Base-by-base conservation (phyloP, 2,888 invertebrate genomes). In the Pristionchus arcanus region DNA sequence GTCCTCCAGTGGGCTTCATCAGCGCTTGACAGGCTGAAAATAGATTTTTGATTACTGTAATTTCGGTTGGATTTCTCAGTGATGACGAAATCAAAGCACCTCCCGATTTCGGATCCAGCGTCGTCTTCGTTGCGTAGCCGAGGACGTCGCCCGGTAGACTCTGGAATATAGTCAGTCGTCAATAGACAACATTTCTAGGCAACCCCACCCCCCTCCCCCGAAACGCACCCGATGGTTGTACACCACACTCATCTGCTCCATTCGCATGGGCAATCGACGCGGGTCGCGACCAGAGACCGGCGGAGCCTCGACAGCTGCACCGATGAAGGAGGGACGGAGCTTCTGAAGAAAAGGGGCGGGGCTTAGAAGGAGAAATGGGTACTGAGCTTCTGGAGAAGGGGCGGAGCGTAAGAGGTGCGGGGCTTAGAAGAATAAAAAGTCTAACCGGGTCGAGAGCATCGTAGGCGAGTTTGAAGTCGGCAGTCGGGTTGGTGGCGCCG, bases 211-310 rank as follows among this genome's bases (percentile, higher is more conserved):
- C 42, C 13, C 42, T 13, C 42, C 13, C 42, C 42, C 42, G 4
- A 77, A 11, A 81, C 49, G 7, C n/a, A 81, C 81, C 42, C 81
- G 25, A 81, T 81, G 81, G 49, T 81, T 81, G 49, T 81, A 81
- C 5, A 81, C 49, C 28, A 81, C 81, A 34, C 81, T 81, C 81
- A 85, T 66, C 59, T 85, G 85, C 49, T 85, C 85, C 85, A 85
- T 85, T 28, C 34, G 37, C 85, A 85, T 85, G n/a, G 85, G 85
- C 55, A 85, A 34, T 63, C 85, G 9, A 15, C 34, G 55, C 0
- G 55, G 19, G 15, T 85, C 63, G n/a, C 85, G 9, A n/a, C 49
- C 49, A 0, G 81, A 49, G 5, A 81, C 49, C 42, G 77, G 77
- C 77, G 77, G 77, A n/a, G 42, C 42, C 25, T 77, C 42, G 21